A percentile compares a stretch with the other conserved stretches of the same genome.
Conservation (phyloP, 1,140 invertebrate species). For the Pentalonia nigronervosa region DNA sequence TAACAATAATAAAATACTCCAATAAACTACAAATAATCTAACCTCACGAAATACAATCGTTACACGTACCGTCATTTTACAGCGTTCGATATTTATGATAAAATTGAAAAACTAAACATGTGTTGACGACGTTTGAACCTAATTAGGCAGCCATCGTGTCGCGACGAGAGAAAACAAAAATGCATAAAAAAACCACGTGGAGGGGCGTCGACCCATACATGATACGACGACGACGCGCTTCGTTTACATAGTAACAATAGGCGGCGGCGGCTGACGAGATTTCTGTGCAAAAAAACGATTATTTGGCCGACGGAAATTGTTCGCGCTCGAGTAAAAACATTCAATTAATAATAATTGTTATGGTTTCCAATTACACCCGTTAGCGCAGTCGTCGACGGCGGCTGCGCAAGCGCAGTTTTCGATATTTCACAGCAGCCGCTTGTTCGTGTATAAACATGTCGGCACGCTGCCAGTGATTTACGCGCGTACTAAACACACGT, state of each 20-base stretch:
- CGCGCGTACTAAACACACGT: neutral
- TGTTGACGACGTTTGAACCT: neutral
- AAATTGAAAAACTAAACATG: neutral
- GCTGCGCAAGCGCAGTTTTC: neutral
- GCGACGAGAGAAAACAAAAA: too few relatives aligned
- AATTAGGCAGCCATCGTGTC: neutral
- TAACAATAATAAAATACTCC: neutral
- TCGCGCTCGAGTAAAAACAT: neutral
- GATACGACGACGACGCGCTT: neutral
- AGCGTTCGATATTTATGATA: neutral
- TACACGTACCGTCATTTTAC: neutral
- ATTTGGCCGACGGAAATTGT: neutral
- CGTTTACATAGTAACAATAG: neutral
- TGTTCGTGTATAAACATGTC: neutral
- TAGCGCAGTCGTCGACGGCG: neutral
- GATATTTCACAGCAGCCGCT: neutral
- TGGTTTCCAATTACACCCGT: slow-evolving; percentile 12
- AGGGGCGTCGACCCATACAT: neutral
- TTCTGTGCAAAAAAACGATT: neutral
- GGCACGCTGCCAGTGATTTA: neutral
- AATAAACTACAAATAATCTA: neutral
- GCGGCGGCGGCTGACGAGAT: neutral
- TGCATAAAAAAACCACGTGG: neutral
- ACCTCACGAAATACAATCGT: neutral
- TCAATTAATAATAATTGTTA: slow-evolving; percentile 21